Base-by-base conservation (phyloP, 1,140 invertebrate genomes). In the Globodera rostochiensis region DNA sequence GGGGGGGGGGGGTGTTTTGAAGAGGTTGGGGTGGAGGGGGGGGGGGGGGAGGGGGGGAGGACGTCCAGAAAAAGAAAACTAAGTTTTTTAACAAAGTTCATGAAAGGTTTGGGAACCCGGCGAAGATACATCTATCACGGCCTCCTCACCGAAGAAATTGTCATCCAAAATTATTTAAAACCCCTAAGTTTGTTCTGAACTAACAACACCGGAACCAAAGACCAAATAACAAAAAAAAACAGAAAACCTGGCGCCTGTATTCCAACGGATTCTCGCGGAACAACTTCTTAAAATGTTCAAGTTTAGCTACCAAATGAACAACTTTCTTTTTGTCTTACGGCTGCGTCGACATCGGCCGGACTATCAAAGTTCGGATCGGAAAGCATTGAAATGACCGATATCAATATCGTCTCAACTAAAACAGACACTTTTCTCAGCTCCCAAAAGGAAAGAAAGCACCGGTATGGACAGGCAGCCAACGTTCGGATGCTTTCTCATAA, bases 281-380 rank as follows among this genome's bases (percentile, higher is more conserved):
- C 92, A 98, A 95, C 94, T 98, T 98, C 94, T 95, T 91, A 82
- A 87, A 49, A 85, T 70, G n/a, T 46, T 53, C 53, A 11, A 11
- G 15, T 53, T 19, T 66, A 45, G 80, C 77, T 50, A 69, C 76
- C 64, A 77, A 87, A n/a, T 46, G 69, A 81, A 90, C 90, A 91
- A 90, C 19, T 15, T 19, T 2, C 57, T 9, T 15, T 15, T 53
- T 64, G 13, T 82, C 94, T 93, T 92, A 97, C 95, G 88, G 97
- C 97, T 89, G 97, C 97, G 94, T 99, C 97, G 86, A 99, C 96
- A 93, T 99, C 99, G 87, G 97, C 97, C 88, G 97, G 97, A 91
- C 76, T 78, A 36, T 78, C 76, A 46, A 78, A 97, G 92, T 99
- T 99, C 78, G 97, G 97, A 93, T 99, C 97, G 87, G 97, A 96